Evolutionary conservation across 2,888 invertebrate species (phyloP).

Genomic region (Desoria tigrina): DNA sequence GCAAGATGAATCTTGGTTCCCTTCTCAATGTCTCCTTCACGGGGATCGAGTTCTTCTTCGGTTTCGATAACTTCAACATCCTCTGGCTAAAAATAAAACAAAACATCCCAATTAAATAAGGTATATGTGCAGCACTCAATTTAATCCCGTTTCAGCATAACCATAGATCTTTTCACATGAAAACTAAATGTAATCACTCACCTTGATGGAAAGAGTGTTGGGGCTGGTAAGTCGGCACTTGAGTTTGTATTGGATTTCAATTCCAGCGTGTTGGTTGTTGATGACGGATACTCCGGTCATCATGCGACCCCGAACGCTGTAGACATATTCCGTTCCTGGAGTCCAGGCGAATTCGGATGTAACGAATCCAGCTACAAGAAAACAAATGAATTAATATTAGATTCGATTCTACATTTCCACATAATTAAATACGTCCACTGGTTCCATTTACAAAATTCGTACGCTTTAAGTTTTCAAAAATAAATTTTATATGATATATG

Average conservation of each 20-base stretch:
- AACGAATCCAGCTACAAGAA: conserved; percentile 45
- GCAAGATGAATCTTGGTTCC: conserved; percentile 29
- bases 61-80: conserved; percentile 38
- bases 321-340: conserved; percentile 56
- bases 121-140: background rate
- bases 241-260: conserved; percentile 51
- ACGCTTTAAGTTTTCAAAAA: too few species aligned
- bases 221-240: conserved; percentile 17
- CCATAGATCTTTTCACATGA: background rate
- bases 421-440: conserved; percentile 14
- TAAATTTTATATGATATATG: too few species aligned
- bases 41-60: conserved; percentile 39
- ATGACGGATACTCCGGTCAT: conserved; percentile 55
- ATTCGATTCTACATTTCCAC: conserved; percentile 11
- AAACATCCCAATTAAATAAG: too few species aligned
- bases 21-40: conserved; percentile 38
- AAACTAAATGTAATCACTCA: conserved; percentile 11
- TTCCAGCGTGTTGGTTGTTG: conserved; percentile 55
- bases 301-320: conserved; percentile 56
- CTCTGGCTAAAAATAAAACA: conserved; percentile 38
- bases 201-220: conserved; percentile 35
- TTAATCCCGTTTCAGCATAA: background rate
- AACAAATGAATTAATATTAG: conserved; percentile 23
- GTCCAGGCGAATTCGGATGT: conserved; percentile 49
- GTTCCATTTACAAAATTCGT: background rate